Evolutionary conservation across 1,140 invertebrate genomes (phyloP).

Genomic region (Liolophura sinensis): DNA sequence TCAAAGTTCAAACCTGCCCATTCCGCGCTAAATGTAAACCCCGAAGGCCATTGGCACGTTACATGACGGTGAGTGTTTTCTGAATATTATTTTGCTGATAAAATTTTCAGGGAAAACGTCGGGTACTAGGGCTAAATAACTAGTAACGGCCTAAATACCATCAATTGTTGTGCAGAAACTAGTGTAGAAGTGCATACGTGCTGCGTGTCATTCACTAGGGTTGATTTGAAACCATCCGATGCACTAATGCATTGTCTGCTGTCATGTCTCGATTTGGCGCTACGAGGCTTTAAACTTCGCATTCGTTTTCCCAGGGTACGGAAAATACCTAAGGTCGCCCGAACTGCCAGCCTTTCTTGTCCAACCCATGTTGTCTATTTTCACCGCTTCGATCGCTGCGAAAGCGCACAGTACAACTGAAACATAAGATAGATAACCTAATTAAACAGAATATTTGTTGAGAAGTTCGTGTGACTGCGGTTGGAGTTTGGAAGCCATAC

Average conservation of each 20-base stretch:
- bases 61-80: conserved; percentile 65
- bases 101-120: conserved; percentile 60
- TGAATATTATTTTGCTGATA: conserved; percentile 65
- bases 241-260: conserved; percentile 39
- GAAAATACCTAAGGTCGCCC: not conserved
- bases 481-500: too few species aligned
- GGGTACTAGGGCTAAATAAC: conserved; percentile 29
- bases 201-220: conserved; percentile 13
- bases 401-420: too few species aligned
- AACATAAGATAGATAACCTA: too few species aligned
- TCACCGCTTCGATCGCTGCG: too few species aligned
- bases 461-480: too few species aligned
- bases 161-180: conserved; percentile 23
- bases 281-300: too few species aligned
- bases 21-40: conserved; percentile 52
- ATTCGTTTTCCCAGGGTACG: conserved; percentile 3
- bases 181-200: conserved; percentile 24
- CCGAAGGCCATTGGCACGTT: conserved; percentile 62
- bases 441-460: too few species aligned
- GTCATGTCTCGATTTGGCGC: conserved; percentile 3
- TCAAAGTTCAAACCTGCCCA: conserved; percentile 46
- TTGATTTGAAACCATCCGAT: conserved; percentile 19
- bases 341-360: too few species aligned
- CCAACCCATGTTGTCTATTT: too few species aligned
- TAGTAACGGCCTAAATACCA: conserved; percentile 20